Percentiles rank a stretch among this genome's conserved stretches.
Conservation (phyloP, 23 tunicate genomes). For the Trididemnum miniatum region DNA sequence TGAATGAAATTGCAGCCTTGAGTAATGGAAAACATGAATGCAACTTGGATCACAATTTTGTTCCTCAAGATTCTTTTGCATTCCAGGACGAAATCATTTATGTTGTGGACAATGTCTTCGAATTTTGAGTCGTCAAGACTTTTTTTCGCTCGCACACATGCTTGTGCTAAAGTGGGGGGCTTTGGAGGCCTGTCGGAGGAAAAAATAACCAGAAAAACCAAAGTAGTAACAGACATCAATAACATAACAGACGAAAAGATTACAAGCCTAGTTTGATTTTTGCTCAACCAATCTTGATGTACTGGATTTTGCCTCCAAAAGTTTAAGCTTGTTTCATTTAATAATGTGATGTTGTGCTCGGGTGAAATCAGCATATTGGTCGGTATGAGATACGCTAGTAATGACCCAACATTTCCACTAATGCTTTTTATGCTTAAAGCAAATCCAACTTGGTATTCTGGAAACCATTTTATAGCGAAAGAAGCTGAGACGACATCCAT, state of each 20-base stretch:
- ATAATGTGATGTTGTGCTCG: background rate
- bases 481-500: conserved; percentile 14
- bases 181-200: background rate
- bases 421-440: conserved; percentile 8
- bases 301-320: too few species aligned
- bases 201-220: background rate
- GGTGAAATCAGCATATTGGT: conserved; percentile 3
- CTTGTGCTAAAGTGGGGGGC: conserved; percentile 20
- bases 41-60: background rate
- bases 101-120: background rate
- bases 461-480: conserved; percentile 16
- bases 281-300: background rate
- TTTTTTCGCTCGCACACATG: background rate
- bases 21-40: conserved; percentile 3
- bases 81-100: background rate
- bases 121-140: background rate
- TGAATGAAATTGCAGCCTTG: conserved; percentile 20
- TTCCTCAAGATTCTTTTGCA: conserved; percentile 1
- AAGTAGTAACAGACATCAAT: background rate
- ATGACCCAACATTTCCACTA: conserved; percentile 14
- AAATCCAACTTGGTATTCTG: conserved; percentile 14
- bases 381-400: conserved; percentile 10
- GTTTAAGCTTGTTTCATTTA: background rate
- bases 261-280: background rate
- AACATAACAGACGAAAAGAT: background rate